Conservation (phyloP, 2,797 vertebrate species). For the Chromobotia macracanthus region DNA sequence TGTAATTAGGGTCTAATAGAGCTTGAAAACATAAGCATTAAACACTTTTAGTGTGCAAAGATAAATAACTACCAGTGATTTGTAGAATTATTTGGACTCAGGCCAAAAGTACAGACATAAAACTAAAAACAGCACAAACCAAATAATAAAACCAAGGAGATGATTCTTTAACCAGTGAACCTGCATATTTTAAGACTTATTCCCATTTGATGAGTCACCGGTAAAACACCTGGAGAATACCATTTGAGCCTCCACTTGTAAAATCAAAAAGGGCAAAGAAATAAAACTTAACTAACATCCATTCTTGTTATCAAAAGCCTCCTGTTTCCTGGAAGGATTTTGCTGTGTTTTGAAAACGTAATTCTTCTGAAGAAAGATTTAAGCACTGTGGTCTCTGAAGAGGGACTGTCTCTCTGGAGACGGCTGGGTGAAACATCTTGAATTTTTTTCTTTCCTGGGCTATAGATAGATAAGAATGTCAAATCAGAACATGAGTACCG, state of each 20-base stretch:
- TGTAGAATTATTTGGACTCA: neutral
- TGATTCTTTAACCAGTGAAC: conserved; percentile 39
- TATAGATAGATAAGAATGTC: conserved; percentile 16
- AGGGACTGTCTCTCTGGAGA: conserved; percentile 16
- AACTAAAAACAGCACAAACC: conserved; percentile 2
- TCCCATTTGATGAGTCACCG: conserved; percentile 30
- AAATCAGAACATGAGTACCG: conserved; percentile 27
- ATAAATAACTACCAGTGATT: neutral
- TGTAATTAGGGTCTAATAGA: conserved; percentile 11
- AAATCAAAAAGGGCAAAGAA: conserved; percentile 14
- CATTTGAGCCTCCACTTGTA: neutral
- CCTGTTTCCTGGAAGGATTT: conserved; percentile 26
- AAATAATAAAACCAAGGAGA: conserved; percentile 15
- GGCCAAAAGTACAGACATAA: neutral
- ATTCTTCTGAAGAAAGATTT: conserved; percentile 30
- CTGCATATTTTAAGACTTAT: conserved; percentile 43
- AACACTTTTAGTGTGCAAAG: neutral
- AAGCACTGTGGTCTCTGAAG: neutral
- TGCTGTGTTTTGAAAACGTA: conserved; percentile 24
- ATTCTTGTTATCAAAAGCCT: conserved; percentile 6
- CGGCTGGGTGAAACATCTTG: conserved; percentile 38
- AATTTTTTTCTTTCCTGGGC: neutral
- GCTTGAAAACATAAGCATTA: conserved; percentile 9
- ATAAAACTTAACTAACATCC: conserved; percentile 21
- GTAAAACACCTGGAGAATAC: conserved; percentile 21